Percentiles rank a stretch among this genome's conserved stretches.
These are phyloP conservation scores for Carterocephalus palaemon DNA, from an alignment of 2,888 invertebrate species.

Conservation along the genomic window DNA sequence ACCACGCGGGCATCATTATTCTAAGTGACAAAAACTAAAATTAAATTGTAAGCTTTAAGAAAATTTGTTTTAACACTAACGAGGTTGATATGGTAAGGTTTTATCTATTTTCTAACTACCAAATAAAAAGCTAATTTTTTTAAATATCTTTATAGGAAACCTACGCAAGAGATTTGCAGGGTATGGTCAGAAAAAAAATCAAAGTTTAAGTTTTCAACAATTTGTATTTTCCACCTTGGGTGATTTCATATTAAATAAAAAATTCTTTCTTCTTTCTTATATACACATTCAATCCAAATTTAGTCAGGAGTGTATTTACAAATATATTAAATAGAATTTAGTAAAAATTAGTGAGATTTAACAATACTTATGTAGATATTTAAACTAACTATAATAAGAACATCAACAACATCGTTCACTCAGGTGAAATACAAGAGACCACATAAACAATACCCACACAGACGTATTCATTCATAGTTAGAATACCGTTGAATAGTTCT, in stretches of 20 bases:
- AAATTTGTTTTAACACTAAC: too few species aligned
- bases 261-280: slow-evolving; percentile 71
- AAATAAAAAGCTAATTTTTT: too few species aligned
- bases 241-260: slow-evolving; percentile 76
- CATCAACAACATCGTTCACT: slow-evolving; percentile 77
- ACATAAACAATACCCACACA: slow-evolving; percentile 59
- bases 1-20: too few species aligned
- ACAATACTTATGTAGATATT: slow-evolving; percentile 67
- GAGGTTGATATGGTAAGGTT: too few species aligned
- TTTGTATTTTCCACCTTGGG: slow-evolving; percentile 78
- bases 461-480: slow-evolving; percentile 54
- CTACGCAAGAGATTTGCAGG: slow-evolving; percentile 1
- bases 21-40: too few species aligned
- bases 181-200: slow-evolving; percentile 41
- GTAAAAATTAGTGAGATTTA: slow-evolving; percentile 79
- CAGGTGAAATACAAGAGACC: slow-evolving; percentile 66
- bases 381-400: slow-evolving; percentile 70
- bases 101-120: too few species aligned
- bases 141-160: too few species aligned
- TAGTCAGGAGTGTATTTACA: slow-evolving; percentile 79
- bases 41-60: too few species aligned
- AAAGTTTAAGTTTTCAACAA: slow-evolving; percentile 68
- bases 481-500: slow-evolving; percentile 52
- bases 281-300: slow-evolving; percentile 78
- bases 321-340: slow-evolving; percentile 80